Conservation (phyloP, 2,113 vertebrate genomes). For the Caretta caretta region DNA sequence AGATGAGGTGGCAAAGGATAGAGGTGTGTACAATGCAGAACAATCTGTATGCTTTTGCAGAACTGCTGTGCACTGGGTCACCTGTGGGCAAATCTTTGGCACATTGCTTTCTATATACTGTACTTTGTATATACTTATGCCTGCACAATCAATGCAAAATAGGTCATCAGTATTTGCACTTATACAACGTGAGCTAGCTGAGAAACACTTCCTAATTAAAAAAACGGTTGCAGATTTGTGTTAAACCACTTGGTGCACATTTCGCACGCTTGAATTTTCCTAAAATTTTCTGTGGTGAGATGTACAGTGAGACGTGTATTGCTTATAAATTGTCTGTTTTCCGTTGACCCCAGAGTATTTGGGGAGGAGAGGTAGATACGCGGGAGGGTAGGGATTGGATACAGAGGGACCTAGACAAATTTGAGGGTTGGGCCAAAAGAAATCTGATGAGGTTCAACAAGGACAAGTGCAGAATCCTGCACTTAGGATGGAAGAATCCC, state of each 20-base stretch:
- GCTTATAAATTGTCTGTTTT: too few species aligned
- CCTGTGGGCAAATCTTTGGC: neutral
- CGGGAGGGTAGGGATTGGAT: too few species aligned
- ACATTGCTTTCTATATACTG: neutral
- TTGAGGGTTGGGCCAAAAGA: too few species aligned
- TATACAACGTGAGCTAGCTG: fast-evolving
- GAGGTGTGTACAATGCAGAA: fast-evolving
- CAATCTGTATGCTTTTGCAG: neutral
- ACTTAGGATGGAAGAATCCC: too few species aligned
- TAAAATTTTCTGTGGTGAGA: conserved; percentile 24
- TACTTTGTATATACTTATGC: neutral
- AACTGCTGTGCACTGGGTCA: too few species aligned
- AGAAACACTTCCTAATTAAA: neutral
- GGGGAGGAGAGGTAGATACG: too few species aligned
- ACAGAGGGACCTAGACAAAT: too few species aligned
- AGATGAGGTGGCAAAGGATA: neutral
- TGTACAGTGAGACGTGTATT: neutral
- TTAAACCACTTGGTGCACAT: neutral
- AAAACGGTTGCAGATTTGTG: conserved; percentile 13
- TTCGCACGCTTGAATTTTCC: neutral
- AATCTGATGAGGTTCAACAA: too few species aligned
- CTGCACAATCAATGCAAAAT: fast-evolving
- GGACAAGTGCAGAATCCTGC: too few species aligned
- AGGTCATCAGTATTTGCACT: neutral
- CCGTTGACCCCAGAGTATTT: too few species aligned